Evolutionary conservation across 2,113 vertebrate genomes (phyloP).

Genomic region (Nothoprocta pentlandii): DNA sequence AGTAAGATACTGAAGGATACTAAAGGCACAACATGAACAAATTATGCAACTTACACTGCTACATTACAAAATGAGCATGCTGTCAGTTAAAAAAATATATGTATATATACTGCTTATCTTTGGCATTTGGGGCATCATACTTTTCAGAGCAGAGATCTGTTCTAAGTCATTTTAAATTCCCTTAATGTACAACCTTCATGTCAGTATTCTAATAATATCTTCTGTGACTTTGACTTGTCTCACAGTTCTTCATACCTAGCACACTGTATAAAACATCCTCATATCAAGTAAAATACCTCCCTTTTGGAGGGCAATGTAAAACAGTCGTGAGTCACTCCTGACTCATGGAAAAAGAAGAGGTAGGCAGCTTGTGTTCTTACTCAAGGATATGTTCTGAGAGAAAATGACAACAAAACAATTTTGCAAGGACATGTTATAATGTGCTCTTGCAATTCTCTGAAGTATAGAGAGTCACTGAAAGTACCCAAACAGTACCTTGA

Average conservation of each 20-base stretch:
- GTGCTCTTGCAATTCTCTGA: not conserved
- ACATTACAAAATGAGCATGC: not conserved
- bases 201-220: constrained; percentile 13
- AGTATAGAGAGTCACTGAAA: not conserved
- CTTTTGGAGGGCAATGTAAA: constrained; percentile 3
- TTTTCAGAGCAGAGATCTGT: not conserved
- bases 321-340: constrained; percentile 52
- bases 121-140: not conserved
- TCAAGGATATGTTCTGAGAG: not conserved
- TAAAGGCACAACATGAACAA: not conserved
- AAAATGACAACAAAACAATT: constrained; percentile 8
- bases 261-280: not conserved
- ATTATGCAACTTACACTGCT: not conserved
- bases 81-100: not conserved
- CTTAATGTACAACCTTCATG: not conserved
- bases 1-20: not conserved
- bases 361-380: not conserved
- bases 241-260: not conserved
- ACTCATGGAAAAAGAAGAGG: constrained; percentile 19
- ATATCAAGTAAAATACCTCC: not conserved
- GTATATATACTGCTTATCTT: not conserved
- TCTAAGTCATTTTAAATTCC: constrained; percentile 16
- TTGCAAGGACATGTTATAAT: not conserved
- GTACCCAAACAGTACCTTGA: not conserved
- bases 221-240: constrained; percentile 6